phyloP scores from a whole-genome alignment of 2,797 vertebrate species.

The Malacoctenus gilli region DNA sequence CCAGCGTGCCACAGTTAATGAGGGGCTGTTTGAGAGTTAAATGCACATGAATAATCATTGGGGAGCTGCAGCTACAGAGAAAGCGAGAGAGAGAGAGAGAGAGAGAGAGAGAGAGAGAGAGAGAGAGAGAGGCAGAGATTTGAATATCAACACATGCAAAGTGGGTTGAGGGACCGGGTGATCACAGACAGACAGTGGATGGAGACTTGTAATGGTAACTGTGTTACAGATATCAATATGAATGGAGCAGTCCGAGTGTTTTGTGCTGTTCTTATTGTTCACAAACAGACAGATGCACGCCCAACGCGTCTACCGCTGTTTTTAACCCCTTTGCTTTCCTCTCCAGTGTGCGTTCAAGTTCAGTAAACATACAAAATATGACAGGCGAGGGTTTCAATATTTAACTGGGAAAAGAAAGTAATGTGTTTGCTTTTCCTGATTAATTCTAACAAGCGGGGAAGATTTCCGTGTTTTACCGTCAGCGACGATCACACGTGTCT shows the following conservation, averaged over 20 bases:
- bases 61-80: slow-evolving; percentile 62
- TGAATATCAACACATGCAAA: slow-evolving; percentile 67
- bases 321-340: neutral
- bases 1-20: slow-evolving; percentile 81
- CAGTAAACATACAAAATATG: slow-evolving; percentile 11
- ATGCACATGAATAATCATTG: slow-evolving; percentile 82
- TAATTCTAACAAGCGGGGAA: slow-evolving; percentile 25
- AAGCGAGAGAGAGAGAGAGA: slow-evolving; percentile 32
- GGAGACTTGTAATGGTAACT: slow-evolving; percentile 36
- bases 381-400: neutral
- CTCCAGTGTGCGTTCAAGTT: neutral
- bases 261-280: neutral
- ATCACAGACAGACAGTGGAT: slow-evolving; percentile 55
- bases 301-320: too few relatives aligned
- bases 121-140: slow-evolving; percentile 40
- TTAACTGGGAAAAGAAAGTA: neutral
- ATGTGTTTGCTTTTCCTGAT: slow-evolving; percentile 9
- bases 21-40: slow-evolving; percentile 82
- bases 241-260: slow-evolving; percentile 15
- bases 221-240: slow-evolving; percentile 24
- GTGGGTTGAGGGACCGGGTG: slow-evolving; percentile 40
- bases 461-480: slow-evolving; percentile 16
- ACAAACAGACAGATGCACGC: too few relatives aligned
- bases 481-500: slow-evolving; percentile 24
- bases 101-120: slow-evolving; percentile 62